A percentile compares a stretch with the other conserved stretches of the same genome.
phyloP scores from a whole-genome alignment of 2,888 invertebrate species.

The Callyntrura sp. region DNA sequence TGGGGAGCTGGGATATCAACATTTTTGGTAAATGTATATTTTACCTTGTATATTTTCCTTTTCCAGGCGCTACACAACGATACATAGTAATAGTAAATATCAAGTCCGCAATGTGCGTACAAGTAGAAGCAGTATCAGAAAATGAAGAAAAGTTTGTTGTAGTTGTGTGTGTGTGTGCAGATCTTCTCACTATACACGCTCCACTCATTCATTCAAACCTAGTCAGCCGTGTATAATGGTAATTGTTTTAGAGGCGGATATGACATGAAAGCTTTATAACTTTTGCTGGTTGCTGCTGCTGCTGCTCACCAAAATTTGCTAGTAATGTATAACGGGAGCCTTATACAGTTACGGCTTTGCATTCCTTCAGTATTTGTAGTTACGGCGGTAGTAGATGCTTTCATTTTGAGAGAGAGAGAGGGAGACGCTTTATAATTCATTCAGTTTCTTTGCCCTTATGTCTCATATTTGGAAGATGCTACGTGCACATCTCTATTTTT shows the following conservation, averaged over 20 bases:
- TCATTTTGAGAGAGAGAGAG: too few relatives aligned
- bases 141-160: not conserved
- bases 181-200: constrained; percentile 7
- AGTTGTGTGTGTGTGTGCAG: constrained; percentile 35
- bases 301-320: not conserved
- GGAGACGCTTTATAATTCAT: too few relatives aligned
- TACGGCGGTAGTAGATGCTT: not conserved
- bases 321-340: not conserved
- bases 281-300: constrained; percentile 45
- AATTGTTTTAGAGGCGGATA: constrained; percentile 79
- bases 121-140: too few relatives aligned
- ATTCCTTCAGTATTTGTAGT: not conserved
- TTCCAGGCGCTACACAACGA: too few relatives aligned
- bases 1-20: not conserved
- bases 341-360: not conserved
- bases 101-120: not conserved
- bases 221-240: constrained; percentile 78
- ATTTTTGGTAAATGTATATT: too few relatives aligned
- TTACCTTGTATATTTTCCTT: too few relatives aligned
- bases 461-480: too few relatives aligned
- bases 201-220: constrained; percentile 78
- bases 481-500: too few relatives aligned
- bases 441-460: too few relatives aligned
- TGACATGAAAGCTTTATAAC: constrained; percentile 79
- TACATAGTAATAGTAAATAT: too few relatives aligned